Conservation (phyloP, 2,888 invertebrate species). For the Desoria tigrina region DNA sequence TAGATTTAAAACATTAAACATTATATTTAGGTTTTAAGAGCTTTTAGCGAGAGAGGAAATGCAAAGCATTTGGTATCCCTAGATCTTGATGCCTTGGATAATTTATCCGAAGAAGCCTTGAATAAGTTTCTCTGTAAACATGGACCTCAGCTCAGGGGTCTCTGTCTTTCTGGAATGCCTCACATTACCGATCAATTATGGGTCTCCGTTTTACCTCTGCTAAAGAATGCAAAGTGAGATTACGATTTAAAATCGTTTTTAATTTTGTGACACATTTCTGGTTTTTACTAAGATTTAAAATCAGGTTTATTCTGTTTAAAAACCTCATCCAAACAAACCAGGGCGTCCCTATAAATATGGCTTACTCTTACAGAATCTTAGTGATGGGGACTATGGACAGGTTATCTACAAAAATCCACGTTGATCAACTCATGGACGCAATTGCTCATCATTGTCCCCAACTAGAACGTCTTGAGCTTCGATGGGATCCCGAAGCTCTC, state of each 20-base stretch:
- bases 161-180: conserved; percentile 90
- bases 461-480: conserved; percentile 87
- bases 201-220: conserved; percentile 89
- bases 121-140: conserved; percentile 87
- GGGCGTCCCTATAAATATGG: neutral
- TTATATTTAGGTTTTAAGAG: conserved; percentile 70
- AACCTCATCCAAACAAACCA: neutral
- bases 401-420: conserved; percentile 92
- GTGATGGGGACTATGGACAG: conserved; percentile 97
- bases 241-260: neutral
- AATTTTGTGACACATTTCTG: no score
- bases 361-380: conserved; percentile 74
- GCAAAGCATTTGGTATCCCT: conserved; percentile 76
- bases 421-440: conserved; percentile 96
- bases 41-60: conserved; percentile 83
- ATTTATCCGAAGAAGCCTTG: conserved; percentile 87
- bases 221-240: conserved; percentile 83
- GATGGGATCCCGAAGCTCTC: conserved; percentile 98
- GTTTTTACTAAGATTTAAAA: no score
- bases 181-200: conserved; percentile 98
- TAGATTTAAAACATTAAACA: neutral
- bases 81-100: conserved; percentile 94
- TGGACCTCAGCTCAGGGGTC: conserved; percentile 84
- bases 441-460: conserved; percentile 89
- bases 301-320: no score